Conservation (phyloP, 2,888 invertebrate species). For the Apocheima hispidaria region DNA sequence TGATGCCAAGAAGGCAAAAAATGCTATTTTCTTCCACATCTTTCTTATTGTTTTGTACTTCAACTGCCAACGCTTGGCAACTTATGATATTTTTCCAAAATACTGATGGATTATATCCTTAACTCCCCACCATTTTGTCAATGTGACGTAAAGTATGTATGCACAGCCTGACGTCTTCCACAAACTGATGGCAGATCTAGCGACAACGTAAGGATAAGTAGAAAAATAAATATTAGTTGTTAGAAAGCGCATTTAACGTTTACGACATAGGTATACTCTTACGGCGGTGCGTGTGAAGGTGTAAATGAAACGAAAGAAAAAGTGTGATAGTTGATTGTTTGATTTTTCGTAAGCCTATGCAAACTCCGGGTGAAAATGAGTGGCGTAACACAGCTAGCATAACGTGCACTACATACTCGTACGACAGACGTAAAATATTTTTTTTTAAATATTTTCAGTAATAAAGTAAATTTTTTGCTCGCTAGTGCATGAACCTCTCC, state of each 20-base stretch:
- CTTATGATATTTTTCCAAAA: conserved; percentile 82
- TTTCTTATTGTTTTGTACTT: conserved; percentile 60
- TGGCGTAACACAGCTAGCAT: conserved; percentile 46
- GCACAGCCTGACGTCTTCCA: conserved; percentile 69
- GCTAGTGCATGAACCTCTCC: conserved; percentile 68
- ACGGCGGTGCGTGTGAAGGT: conserved; percentile 66
- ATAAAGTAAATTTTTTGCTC: conserved; percentile 58
- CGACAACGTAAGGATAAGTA: conserved; percentile 80
- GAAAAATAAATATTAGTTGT: conserved; percentile 84
- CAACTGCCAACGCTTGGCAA: conserved; percentile 71
- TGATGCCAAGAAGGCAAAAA: conserved; percentile 73
- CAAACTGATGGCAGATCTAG: conserved; percentile 73
- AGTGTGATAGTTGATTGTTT: conserved; percentile 75
- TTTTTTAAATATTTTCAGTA: no score
- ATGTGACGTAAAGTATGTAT: conserved; percentile 74
- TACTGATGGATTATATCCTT: conserved; percentile 82
- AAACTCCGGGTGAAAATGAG: conserved; percentile 61
- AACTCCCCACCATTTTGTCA: conserved; percentile 74
- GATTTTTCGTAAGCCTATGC: conserved; percentile 71
- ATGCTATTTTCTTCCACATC: conserved; percentile 73
- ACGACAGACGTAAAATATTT: conserved; percentile 19
- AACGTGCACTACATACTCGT: not conserved
- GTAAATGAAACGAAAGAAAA: conserved; percentile 84
- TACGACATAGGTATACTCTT: conserved; percentile 72
- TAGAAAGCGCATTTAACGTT: conserved; percentile 83